phyloP scores from a whole-genome alignment of 2,797 vertebrate species.

The Apodemus agrarius region DNA sequence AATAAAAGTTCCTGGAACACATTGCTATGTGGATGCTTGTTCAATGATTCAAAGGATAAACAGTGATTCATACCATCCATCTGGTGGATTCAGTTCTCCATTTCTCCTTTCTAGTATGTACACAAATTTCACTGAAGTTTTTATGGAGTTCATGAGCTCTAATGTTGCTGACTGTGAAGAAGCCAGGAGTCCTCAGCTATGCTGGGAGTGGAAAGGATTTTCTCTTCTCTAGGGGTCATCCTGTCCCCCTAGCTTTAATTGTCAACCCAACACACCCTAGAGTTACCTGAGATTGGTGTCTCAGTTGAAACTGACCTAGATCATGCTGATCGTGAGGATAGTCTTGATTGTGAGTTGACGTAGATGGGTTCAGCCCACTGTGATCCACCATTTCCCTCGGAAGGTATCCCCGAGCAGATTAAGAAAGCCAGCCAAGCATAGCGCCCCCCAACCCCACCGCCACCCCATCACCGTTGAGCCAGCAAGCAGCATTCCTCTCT shows the following conservation, averaged over 20 bases:
- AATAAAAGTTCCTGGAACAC: background rate
- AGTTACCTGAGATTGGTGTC: background rate
- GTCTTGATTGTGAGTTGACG: background rate
- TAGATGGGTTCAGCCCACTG: background rate
- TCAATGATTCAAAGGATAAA: conserved; percentile 44
- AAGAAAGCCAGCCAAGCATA: background rate
- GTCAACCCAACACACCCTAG: background rate
- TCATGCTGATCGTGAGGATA: background rate
- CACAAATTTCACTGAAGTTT: conserved; percentile 41
- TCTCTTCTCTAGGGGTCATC: background rate
- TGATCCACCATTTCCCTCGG: background rate
- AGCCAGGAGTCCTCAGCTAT: background rate
- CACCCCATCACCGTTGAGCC: too few relatives aligned
- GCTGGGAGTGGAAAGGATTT: background rate
- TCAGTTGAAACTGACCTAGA: background rate
- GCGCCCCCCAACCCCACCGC: too few relatives aligned
- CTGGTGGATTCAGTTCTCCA: background rate
- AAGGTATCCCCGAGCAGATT: background rate
- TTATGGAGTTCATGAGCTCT: background rate
- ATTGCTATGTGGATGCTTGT: background rate
- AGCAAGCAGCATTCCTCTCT: background rate
- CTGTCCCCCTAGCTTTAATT: background rate
- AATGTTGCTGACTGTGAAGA: background rate
- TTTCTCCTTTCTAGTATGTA: background rate
- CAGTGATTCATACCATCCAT: conserved; percentile 23